Evolutionary conservation across 2,888 invertebrate genomes (phyloP).

Genomic region (Rapana venosa): DNA sequence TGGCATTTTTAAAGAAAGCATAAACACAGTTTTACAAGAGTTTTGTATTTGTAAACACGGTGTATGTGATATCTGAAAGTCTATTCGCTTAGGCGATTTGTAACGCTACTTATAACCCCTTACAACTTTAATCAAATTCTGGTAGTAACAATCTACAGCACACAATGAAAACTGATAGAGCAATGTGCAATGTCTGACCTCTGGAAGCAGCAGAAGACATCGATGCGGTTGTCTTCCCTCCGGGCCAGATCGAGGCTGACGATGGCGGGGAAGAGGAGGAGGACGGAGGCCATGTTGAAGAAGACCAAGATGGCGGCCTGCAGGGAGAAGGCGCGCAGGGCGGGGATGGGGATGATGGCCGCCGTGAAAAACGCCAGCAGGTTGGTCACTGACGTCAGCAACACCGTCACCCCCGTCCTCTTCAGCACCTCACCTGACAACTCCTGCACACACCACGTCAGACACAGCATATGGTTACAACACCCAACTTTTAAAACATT

Average conservation of each 20-base stretch:
- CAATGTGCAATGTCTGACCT: conserved; percentile 58
- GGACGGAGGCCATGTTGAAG: conserved; percentile 92
- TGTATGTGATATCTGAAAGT: too few species aligned
- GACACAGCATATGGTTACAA: not conserved
- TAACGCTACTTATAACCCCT: too few species aligned
- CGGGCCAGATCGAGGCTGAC: conserved; percentile 91
- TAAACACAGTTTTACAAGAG: too few species aligned
- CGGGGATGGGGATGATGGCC: conserved; percentile 94
- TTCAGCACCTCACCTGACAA: conserved; percentile 91
- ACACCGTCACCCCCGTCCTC: conserved; percentile 92
- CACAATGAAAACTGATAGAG: too few species aligned
- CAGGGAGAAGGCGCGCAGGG: conserved; percentile 92
- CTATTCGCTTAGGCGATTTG: too few species aligned
- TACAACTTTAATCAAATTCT: too few species aligned
- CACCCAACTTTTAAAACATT: too few species aligned
- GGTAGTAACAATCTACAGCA: too few species aligned
- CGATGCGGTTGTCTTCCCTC: conserved; percentile 85
- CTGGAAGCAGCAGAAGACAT: conserved; percentile 87
- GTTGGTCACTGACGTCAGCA: conserved; percentile 91
- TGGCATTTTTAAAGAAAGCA: too few species aligned
- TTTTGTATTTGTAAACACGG: too few species aligned
- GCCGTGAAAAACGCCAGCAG: conserved; percentile 90
- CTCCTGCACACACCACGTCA: conserved; percentile 75
- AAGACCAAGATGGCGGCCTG: conserved; percentile 92
- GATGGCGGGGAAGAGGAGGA: conserved; percentile 95